Base-by-base conservation (phyloP, 2,888 invertebrate species). In the Rosalia funebris region DNA sequence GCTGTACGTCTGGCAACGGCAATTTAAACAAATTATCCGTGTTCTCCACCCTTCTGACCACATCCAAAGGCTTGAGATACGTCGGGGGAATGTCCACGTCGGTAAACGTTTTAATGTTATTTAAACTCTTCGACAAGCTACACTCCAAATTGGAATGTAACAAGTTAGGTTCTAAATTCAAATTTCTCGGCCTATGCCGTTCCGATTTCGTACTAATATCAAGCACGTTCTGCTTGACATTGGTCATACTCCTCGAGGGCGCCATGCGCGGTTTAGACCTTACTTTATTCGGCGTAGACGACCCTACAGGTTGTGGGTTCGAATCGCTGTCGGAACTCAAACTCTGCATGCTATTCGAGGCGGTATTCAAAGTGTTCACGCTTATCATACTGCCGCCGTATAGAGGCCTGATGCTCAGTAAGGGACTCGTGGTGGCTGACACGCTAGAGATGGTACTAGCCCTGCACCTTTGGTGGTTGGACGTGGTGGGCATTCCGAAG, bases 351-450 rank as follows among this genome's bases (percentile, higher is more conserved):
- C 90, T 90, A 70, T 89, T 90, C 11, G 87, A 85, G 0, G 84
- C 83, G 59, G 82, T 83, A 60, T 86, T 86, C 1, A 86, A 81
- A 0, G 87, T 86, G 67, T 88, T 84, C 0, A 89, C 86, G 71
- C 88, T 88, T 57, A 88, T 82, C 79, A 89, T 82, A 68, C 88
- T 87, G 1, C 88, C 87, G 1, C 87, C 86, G 67, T 86, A 87
- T 65, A 85, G 84, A 0, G 87, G 84, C 72, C 87, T 85, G 9
- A 87, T 84, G 53, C 86, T 86, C 55, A 90, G 77, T 47, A 91
- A 81, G 0, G 92, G 91, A 74, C 90, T 91, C 0, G 91, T 90
- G 44, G 86, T 87, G 9, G 88, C 89, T 1, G 87, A 91, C 54
- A 84, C 85, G 73, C 85, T 89, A 0, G 88, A 83, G 63, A 86